These are phyloP conservation scores for Salvelinus fontinalis DNA, from an alignment of 2,113 vertebrate species.

Conservation along the genomic window DNA sequence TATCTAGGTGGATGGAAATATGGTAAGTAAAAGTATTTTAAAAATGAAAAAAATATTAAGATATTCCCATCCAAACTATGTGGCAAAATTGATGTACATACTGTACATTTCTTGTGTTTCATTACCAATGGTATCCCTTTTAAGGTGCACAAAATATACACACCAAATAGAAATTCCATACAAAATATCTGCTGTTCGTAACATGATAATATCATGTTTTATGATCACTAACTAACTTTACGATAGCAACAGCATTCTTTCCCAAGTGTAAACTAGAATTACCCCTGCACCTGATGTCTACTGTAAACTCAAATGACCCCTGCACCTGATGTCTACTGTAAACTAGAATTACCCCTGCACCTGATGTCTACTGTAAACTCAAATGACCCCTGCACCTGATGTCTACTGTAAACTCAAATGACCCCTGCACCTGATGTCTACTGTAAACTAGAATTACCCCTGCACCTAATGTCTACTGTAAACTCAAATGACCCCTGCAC, in stretches of 20 bases:
- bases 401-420: too few relatives aligned
- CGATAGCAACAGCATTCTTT: neutral
- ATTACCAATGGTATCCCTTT: neutral
- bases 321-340: too few relatives aligned
- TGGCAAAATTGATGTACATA: neutral
- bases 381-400: too few relatives aligned
- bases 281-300: too few relatives aligned
- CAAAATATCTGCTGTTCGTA: neutral
- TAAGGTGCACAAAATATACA: neutral
- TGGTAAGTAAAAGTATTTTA: constrained; percentile 30
- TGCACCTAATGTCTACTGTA: too few relatives aligned
- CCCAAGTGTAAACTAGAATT: neutral
- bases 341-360: too few relatives aligned
- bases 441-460: too few relatives aligned
- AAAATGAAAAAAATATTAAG: neutral
- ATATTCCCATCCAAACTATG: neutral
- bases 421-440: too few relatives aligned
- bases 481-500: too few relatives aligned
- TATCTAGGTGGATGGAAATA: constrained; percentile 42
- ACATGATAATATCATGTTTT: neutral
- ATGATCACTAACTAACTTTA: constrained; percentile 22
- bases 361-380: too few relatives aligned
- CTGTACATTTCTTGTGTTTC: neutral
- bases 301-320: neutral
- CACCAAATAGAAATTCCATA: neutral